Conservation (phyloP, 2,113 vertebrate species). For the Craseonycteris thonglongyai region DNA sequence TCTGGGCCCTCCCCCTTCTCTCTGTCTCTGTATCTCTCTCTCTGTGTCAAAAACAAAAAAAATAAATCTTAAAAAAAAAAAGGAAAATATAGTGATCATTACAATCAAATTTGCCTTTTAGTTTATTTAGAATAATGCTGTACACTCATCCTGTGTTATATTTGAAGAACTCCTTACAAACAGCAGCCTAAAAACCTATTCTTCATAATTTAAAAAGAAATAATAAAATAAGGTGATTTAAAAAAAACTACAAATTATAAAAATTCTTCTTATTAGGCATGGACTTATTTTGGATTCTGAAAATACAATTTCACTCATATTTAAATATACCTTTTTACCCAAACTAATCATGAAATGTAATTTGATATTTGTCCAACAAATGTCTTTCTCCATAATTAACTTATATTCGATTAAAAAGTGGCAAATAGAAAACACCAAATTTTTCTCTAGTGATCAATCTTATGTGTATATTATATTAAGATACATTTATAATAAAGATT, state of each 20-base stretch:
- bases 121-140: background rate
- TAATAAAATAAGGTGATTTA: background rate
- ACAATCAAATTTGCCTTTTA: background rate
- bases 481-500: background rate
- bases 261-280: background rate
- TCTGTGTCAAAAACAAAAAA: no score
- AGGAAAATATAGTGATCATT: accelerated
- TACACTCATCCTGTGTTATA: background rate
- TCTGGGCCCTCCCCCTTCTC: no score
- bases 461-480: background rate
- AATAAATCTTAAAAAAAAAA: no score
- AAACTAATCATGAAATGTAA: background rate
- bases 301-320: constrained; percentile 4
- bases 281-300: background rate
- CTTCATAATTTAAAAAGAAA: constrained; percentile 7
- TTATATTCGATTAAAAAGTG: background rate
- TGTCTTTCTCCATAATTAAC: background rate
- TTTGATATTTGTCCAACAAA: constrained; percentile 4
- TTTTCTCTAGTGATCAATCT: background rate
- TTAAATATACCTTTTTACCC: background rate
- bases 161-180: background rate
- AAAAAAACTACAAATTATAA: background rate
- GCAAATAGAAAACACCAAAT: constrained; percentile 13
- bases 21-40: no score
- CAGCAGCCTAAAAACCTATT: background rate